A percentile compares a stretch with the other conserved stretches of the same genome.
These are phyloP conservation scores for Rallus crepitans DNA, from an alignment of 2,797 vertebrate species.

Conservation along the genomic window DNA sequence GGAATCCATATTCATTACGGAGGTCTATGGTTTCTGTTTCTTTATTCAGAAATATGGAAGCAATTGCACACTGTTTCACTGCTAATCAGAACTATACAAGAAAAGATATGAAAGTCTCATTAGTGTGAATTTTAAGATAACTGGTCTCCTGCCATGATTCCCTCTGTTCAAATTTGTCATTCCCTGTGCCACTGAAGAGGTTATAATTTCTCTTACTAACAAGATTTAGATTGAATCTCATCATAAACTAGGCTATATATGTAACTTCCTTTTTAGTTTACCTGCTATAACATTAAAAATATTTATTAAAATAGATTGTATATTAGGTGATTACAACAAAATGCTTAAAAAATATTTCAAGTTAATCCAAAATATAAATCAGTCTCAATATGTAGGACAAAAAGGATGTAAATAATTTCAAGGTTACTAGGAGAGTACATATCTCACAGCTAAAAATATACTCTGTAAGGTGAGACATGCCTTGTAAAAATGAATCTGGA, in stretches of 20 bases:
- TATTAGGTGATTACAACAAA: neutral
- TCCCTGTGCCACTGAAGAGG: neutral
- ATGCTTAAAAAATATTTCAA: neutral
- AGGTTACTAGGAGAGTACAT: neutral
- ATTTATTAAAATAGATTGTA: conserved; percentile 1
- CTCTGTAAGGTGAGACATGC: neutral
- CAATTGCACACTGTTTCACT: conserved; percentile 61
- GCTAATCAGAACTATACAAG: conserved; percentile 35
- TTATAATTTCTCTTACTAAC: neutral
- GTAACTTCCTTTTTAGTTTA: neutral
- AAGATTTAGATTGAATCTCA: neutral
- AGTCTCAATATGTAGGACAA: neutral
- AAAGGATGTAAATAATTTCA: neutral
- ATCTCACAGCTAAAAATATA: neutral
- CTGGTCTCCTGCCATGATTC: neutral
- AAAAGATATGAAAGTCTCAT: conserved; percentile 37
- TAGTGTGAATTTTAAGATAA: conserved; percentile 21
- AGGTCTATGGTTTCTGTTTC: conserved; percentile 7
- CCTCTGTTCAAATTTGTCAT: neutral
- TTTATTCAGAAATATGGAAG: conserved; percentile 68
- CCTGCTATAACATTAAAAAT: neutral
- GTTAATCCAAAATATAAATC: neutral
- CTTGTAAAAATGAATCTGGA: neutral
- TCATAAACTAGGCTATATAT: neutral
- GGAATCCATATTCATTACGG: conserved; percentile 70